A percentile compares a stretch with the other conserved stretches of the same genome.
phyloP scores from a whole-genome alignment of 2,888 invertebrate genomes.

The Tiliacea citrago region DNA sequence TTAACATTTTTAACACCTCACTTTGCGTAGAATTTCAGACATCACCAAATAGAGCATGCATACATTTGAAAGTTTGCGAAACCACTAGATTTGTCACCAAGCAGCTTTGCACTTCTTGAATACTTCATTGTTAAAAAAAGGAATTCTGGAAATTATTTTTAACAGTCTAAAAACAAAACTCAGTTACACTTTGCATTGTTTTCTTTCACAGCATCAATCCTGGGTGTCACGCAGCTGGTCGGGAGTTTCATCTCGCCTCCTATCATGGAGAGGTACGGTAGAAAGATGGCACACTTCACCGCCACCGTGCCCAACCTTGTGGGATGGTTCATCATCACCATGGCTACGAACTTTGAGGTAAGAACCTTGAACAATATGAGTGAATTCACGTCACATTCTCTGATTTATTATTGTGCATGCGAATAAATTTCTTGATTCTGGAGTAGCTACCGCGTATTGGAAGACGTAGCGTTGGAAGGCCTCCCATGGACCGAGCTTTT shows the following conservation, averaged over 20 bases:
- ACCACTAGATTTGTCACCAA: not conserved
- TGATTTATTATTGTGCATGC: not conserved
- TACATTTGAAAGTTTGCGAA: not conserved
- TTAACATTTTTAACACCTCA: not conserved
- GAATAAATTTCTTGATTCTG: too few species aligned
- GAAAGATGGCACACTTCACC: constrained; percentile 83
- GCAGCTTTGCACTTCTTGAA: not conserved
- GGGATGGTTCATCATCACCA: constrained; percentile 87
- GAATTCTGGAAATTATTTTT: too few species aligned
- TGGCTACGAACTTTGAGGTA: constrained; percentile 78
- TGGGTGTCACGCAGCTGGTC: constrained; percentile 69
- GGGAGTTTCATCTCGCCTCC: constrained; percentile 72
- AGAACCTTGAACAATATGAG: not conserved
- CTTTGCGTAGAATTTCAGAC: not conserved
- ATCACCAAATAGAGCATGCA: too few species aligned
- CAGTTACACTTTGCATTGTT: not conserved
- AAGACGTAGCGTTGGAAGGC: too few species aligned
- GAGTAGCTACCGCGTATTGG: too few species aligned
- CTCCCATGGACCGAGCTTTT: too few species aligned
- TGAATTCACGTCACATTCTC: not conserved
- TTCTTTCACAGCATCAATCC: constrained; percentile 64
- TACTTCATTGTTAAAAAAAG: not conserved
- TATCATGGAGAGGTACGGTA: constrained; percentile 86
- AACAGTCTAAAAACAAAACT: not conserved
- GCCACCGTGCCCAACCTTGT: constrained; percentile 82